These are phyloP conservation scores for Graptemys geographica DNA, from an alignment of 2,797 vertebrate genomes.

Conservation along the genomic window DNA sequence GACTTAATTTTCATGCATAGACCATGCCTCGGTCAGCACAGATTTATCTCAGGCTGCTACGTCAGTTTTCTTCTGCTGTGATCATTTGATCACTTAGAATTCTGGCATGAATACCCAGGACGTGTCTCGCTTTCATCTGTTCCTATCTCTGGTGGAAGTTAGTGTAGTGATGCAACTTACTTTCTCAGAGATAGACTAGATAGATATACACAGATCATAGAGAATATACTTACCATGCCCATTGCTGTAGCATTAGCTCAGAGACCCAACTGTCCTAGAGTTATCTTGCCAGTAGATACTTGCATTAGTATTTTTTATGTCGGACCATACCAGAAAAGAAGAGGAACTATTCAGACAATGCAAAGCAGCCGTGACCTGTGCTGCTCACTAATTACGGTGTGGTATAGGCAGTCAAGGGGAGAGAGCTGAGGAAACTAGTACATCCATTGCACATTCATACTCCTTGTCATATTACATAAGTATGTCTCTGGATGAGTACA, in stretches of 20 bases:
- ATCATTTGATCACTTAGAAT: not conserved
- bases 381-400: not conserved
- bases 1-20: not conserved
- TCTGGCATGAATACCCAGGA: not conserved
- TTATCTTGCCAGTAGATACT: fast-evolving
- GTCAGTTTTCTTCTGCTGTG: not conserved
- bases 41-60: not conserved
- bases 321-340: not conserved
- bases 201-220: not conserved
- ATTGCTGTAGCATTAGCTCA: not conserved
- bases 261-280: not conserved
- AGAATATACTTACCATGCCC: not conserved
- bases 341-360: not conserved
- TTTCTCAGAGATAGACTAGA: not conserved
- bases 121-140: not conserved
- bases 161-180: not conserved
- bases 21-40: not conserved
- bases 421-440: fast-evolving
- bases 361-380: not conserved
- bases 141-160: not conserved
- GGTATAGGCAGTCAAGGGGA: not conserved
- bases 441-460: not conserved
- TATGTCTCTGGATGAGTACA: fast-evolving
- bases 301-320: not conserved
- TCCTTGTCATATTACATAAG: not conserved